Evolutionary conservation across 2,113 vertebrate genomes (phyloP).

Genomic region (Gyps fulvus): DNA sequence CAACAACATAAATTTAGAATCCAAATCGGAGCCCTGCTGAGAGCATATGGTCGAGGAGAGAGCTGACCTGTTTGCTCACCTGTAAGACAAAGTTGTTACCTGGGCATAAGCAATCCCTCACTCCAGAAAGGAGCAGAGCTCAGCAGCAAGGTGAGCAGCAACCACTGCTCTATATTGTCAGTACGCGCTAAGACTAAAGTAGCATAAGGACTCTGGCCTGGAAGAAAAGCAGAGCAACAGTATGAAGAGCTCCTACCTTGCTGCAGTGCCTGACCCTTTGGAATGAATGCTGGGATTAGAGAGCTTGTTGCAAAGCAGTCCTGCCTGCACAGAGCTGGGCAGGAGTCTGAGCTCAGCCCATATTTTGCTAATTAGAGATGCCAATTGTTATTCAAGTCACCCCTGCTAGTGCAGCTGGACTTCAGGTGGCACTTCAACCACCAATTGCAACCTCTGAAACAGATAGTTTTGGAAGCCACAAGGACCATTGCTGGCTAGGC

Average conservation of each 20-base stretch:
- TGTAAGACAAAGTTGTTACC: background rate
- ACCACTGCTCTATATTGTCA: background rate
- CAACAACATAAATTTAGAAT: background rate
- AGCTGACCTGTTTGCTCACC: slow-evolving; percentile 7
- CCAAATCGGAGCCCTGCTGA: background rate
- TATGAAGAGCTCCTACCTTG: background rate
- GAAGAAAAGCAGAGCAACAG: slow-evolving; percentile 28
- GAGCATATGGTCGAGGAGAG: background rate
- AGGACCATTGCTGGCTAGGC: background rate
- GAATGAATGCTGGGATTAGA: slow-evolving; percentile 53
- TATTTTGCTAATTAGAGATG: background rate
- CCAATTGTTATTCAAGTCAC: background rate
- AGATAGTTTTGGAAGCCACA: background rate
- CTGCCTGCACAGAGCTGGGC: background rate
- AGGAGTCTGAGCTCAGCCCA: background rate
- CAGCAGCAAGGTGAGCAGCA: background rate
- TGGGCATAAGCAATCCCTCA: background rate
- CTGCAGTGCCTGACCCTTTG: slow-evolving; percentile 3
- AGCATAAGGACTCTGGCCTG: background rate
- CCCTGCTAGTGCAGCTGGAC: background rate
- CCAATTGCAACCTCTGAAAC: background rate
- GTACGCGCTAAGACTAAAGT: background rate
- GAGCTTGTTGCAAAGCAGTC: background rate
- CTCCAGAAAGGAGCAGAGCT: background rate
- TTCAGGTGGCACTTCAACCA: background rate